phyloP scores from a whole-genome alignment of 1,140 invertebrate genomes.

The Halictus rubicundus region DNA sequence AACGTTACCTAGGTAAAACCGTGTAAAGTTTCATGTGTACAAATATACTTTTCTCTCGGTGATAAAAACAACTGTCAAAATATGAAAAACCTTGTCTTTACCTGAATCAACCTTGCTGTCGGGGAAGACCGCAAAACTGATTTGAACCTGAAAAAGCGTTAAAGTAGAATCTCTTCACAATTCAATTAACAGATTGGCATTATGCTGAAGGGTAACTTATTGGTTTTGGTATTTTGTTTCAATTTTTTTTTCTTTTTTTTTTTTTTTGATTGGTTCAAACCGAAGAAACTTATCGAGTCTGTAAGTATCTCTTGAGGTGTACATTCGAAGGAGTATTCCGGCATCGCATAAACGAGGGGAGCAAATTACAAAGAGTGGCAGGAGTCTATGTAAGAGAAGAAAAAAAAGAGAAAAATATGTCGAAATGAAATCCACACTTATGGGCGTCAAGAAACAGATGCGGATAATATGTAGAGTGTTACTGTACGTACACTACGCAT shows the following conservation, averaged over 20 bases:
- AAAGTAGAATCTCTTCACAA: slow-evolving; percentile 71
- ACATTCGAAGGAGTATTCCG: slow-evolving; percentile 25
- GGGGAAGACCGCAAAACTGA: slow-evolving; percentile 78
- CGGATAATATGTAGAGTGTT: slow-evolving; percentile 44
- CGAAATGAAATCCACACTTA: slow-evolving; percentile 46
- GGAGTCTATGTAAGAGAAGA: slow-evolving; percentile 17
- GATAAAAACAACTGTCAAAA: slow-evolving; percentile 63
- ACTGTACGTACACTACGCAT: slow-evolving; percentile 58
- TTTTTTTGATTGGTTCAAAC: background rate
- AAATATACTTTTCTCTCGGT: slow-evolving; percentile 70
- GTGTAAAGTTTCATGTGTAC: slow-evolving; percentile 16
- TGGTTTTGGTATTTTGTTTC: background rate
- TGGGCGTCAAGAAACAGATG: slow-evolving; percentile 37
- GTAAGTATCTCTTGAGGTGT: slow-evolving; percentile 20
- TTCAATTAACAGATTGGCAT: slow-evolving; percentile 50
- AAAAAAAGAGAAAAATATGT: slow-evolving; percentile 1
- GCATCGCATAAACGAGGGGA: slow-evolving; percentile 17
- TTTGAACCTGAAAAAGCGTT: slow-evolving; percentile 79
- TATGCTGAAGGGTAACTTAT: slow-evolving; percentile 42
- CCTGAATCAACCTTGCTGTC: slow-evolving; percentile 79
- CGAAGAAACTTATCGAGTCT: slow-evolving; percentile 29
- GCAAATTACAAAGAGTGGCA: slow-evolving; percentile 41
- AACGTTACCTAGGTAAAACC: slow-evolving; percentile 14
- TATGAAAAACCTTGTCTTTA: slow-evolving; percentile 73
- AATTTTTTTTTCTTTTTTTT: background rate